Percentiles rank a stretch among this genome's conserved stretches.
Conservation (phyloP, 2,888 invertebrate genomes). For the Phasia obesa region DNA sequence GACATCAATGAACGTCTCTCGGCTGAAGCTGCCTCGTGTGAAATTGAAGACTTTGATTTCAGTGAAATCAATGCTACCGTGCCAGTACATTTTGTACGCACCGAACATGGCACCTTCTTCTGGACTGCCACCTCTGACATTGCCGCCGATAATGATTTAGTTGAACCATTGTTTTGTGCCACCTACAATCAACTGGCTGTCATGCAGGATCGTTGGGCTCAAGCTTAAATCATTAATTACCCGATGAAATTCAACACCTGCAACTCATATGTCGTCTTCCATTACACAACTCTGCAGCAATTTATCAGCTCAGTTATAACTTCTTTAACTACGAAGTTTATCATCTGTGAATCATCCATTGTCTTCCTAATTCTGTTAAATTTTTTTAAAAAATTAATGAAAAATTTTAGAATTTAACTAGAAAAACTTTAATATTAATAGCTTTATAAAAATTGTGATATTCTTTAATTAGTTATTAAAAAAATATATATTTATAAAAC, state of each 20-base stretch:
- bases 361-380: conserved; percentile 60
- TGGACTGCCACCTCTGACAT: conserved; percentile 87
- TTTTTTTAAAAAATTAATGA: conserved; percentile 48
- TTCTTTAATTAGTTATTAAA: conserved; percentile 53
- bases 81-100: conserved; percentile 91
- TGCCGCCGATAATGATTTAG: conserved; percentile 80
- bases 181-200: conserved; percentile 80
- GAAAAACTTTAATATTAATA: conserved; percentile 32
- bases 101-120: conserved; percentile 91
- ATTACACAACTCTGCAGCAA: not conserved
- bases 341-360: conserved; percentile 18
- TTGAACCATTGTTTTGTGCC: conserved; percentile 79
- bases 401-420: conserved; percentile 38
- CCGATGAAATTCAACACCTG: not conserved
- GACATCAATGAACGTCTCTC: conserved; percentile 79
- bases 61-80: conserved; percentile 77
- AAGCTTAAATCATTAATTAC: conserved; percentile 84
- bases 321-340: conserved; percentile 52
- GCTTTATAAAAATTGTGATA: conserved; percentile 72
- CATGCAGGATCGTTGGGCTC: conserved; percentile 86
- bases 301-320: conserved; percentile 44
- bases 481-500: conserved; percentile 46
- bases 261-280: conserved; percentile 63
- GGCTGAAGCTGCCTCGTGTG: conserved; percentile 71
- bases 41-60: conserved; percentile 79